phyloP scores from a whole-genome alignment of 2,113 vertebrate species.

The Motacilla tschutschensis region DNA sequence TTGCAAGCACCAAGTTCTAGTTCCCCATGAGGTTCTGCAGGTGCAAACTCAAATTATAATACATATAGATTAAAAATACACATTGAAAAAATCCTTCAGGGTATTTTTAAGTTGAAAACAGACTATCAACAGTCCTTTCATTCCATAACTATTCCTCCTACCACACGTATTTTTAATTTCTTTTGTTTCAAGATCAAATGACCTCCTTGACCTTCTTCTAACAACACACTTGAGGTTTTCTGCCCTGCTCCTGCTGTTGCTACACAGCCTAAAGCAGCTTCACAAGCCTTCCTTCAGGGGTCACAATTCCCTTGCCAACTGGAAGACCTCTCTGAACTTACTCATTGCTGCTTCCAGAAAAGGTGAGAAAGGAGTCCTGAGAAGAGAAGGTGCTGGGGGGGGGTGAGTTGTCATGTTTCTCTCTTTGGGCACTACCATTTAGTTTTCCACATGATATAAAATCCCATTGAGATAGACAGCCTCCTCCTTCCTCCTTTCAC shows the following conservation, averaged over 20 bases:
- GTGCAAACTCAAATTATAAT: background rate
- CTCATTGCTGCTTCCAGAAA: background rate
- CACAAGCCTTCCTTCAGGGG: rapidly evolving
- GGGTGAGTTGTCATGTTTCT: background rate
- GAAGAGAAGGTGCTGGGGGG: background rate
- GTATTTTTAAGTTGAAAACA: background rate
- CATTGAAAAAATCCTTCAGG: background rate
- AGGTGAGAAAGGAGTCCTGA: background rate
- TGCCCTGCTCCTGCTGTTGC: background rate
- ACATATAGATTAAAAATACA: background rate
- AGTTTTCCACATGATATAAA: background rate
- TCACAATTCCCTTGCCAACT: no score
- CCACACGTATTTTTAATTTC: background rate
- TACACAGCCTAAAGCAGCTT: background rate
- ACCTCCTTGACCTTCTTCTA: background rate
- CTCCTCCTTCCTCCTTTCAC: background rate
- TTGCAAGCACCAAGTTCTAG: background rate
- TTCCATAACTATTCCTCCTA: background rate
- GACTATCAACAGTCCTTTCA: background rate
- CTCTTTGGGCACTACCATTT: background rate
- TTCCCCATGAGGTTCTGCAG: rapidly evolving
- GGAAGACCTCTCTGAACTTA: background rate
- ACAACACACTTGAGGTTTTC: background rate
- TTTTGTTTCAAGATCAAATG: background rate
- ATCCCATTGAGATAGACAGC: background rate